Evolutionary conservation across 2,797 vertebrate genomes (phyloP).

Genomic region (Alauda arvensis): DNA sequence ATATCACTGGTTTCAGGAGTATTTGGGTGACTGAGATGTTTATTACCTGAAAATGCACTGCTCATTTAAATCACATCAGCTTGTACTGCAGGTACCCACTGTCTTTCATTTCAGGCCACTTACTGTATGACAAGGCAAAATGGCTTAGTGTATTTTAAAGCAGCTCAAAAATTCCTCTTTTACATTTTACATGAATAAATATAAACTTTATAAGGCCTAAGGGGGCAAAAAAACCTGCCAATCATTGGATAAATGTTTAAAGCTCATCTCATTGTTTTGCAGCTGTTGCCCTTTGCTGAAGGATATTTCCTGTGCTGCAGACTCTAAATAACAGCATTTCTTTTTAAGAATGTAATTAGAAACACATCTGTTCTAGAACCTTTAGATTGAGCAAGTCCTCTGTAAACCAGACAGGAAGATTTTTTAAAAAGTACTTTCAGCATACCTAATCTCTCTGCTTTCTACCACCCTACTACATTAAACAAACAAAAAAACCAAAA

Average conservation of each 20-base stretch:
- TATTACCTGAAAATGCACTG: neutral
- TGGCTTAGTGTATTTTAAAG: neutral
- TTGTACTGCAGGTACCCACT: neutral
- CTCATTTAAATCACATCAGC: neutral
- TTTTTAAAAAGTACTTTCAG: neutral
- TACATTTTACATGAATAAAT: conserved; percentile 48
- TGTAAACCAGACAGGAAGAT: neutral
- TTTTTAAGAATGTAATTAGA: conserved; percentile 64
- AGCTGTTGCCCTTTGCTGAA: conserved; percentile 61
- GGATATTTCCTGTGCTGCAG: conserved; percentile 42
- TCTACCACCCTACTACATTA: neutral
- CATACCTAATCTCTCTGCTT: neutral
- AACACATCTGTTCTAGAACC: conserved; percentile 55
- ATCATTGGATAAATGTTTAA: conserved; percentile 55
- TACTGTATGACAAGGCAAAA: neutral
- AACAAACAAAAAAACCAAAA: neutral
- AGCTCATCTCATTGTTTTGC: conserved; percentile 62
- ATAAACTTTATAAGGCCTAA: conserved; percentile 45
- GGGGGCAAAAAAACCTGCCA: conserved; percentile 3
- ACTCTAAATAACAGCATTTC: conserved; percentile 45
- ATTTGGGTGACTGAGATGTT: neutral
- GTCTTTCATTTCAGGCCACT: neutral
- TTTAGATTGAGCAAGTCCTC: conserved; percentile 2
- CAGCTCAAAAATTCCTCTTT: conserved; percentile 8
- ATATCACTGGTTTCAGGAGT: neutral